Evolutionary conservation across 37 sponge, comb jelly and placozoan genomes (phyloP).

Genomic region (Sycon ciliatum): DNA sequence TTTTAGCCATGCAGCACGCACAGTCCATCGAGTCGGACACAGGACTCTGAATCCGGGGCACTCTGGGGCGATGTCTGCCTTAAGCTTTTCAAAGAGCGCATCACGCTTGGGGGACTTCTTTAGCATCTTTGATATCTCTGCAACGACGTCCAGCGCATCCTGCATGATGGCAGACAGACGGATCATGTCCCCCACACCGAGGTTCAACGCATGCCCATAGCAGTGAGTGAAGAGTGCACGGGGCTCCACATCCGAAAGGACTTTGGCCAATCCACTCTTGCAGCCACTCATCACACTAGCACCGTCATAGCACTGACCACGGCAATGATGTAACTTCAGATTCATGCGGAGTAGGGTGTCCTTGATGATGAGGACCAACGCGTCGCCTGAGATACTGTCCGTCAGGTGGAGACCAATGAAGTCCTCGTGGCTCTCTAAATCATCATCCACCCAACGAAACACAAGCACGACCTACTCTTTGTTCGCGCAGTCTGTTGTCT

Average conservation of each 20-base stretch:
- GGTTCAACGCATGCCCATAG: constrained; percentile 45
- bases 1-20: constrained; percentile 25
- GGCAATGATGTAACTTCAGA: constrained; percentile 25
- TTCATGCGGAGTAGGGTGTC: constrained; percentile 38
- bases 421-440: constrained; percentile 36
- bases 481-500: constrained; percentile 37
- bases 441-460: constrained; percentile 41
- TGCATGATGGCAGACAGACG: constrained; percentile 25
- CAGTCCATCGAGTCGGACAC: constrained; percentile 48
- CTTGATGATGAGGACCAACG: constrained; percentile 22
- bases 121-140: constrained; percentile 44
- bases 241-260: constrained; percentile 29
- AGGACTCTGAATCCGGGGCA: constrained; percentile 39
- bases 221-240: constrained; percentile 44
- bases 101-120: constrained; percentile 53
- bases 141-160: constrained; percentile 34
- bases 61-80: constrained; percentile 17
- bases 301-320: constrained; percentile 45
- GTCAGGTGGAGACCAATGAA: constrained; percentile 34
- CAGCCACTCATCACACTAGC: constrained; percentile 45
- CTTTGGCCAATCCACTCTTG: constrained; percentile 39
- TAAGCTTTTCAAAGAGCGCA: constrained; percentile 30
- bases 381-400: constrained; percentile 22
- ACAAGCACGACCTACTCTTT: constrained; percentile 35
- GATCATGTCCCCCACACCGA: constrained; percentile 35